Evolutionary conservation across 2,888 invertebrate species (phyloP), one percentile per base, ranked within the genome.

Genomic region (Lathronympha strigana): DNA sequence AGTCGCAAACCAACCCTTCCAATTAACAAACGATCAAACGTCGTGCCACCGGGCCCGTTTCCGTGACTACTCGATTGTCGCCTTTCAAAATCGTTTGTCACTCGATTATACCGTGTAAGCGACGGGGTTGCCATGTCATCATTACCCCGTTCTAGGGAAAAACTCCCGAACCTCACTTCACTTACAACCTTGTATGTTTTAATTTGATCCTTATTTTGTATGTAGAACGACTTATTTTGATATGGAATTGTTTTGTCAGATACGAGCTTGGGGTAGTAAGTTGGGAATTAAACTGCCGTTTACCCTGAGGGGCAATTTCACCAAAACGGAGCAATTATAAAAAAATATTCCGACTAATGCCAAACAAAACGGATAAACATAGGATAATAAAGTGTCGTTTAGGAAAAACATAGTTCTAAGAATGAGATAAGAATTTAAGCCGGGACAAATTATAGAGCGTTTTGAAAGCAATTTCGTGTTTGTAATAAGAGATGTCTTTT

Each of bases 321-420:
- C 51, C 53, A 60, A 60, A 60, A 49, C 76, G 81, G 80, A 78
- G 85, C 83, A 87, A 90, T 90, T 90, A 88, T 72, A 70, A 67
- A 75, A 47, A 78, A 78, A 81, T 76, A 80, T 83, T 83, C 78
- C 74, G 77, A 86, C 83, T 87, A 90, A 90, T 81, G 86, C 81
- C n/a, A n/a, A 61, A 83, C 84, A 86, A 87, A 87, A 85, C 79
- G 87, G 85, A 87, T 90, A 89, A 90, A 82, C 78, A 79, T 70
- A 74, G 81, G 79, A 84, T 91, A 90, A 90, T 88, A 91, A 90
- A 91, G 86, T 92, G 91, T 89, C 92, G 89, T 90, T 92, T 92
- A 90, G 81, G 80, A 84, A 87, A 91, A 91, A 81, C 84, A 91
- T 81, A 87, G 80, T 86, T 81, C 82, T 81, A 78, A 74, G 72